Percentiles rank a stretch among this genome's conserved stretches.
Evolutionary conservation across 2,113 vertebrate species (phyloP).

Genomic region (Erythrocercus mccallii): DNA sequence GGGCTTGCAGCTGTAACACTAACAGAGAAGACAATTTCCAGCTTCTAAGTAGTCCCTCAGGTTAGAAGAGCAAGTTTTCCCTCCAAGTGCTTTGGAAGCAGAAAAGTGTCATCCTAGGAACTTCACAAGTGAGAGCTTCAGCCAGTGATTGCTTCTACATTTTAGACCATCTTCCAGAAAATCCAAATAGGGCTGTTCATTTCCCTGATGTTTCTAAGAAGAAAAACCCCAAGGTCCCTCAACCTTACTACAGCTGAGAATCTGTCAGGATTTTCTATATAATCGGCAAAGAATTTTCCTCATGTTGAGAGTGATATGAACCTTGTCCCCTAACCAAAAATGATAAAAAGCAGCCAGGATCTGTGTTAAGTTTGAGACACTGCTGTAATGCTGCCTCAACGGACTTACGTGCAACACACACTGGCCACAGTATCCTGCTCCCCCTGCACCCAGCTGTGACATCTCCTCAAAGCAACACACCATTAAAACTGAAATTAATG

Average conservation of each 20-base stretch:
- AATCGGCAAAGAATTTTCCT: neutral
- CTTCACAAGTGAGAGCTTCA: neutral
- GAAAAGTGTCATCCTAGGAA: neutral
- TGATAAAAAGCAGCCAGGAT: neutral
- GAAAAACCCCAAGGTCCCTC: neutral
- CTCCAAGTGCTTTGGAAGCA: neutral
- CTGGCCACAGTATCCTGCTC: neutral
- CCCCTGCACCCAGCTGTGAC: neutral
- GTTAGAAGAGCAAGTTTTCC: neutral
- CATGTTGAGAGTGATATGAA: neutral
- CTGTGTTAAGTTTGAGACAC: neutral
- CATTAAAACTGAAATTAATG: conserved; percentile 7
- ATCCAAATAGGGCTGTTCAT: neutral
- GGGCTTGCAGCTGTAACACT: neutral
- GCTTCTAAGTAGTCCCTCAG: neutral
- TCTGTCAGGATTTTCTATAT: neutral
- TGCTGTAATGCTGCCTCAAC: neutral
- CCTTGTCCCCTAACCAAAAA: neutral
- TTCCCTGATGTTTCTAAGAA: neutral
- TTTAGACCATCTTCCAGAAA: neutral
- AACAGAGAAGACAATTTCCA: neutral
- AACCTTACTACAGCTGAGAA: neutral
- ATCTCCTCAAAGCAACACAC: conserved; percentile 27
- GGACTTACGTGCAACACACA: neutral
- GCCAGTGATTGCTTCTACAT: neutral